Percentiles rank a stretch among this genome's conserved stretches.
phyloP scores from a whole-genome alignment of 2,113 vertebrate genomes.

The Myiopsitta monachus region DNA sequence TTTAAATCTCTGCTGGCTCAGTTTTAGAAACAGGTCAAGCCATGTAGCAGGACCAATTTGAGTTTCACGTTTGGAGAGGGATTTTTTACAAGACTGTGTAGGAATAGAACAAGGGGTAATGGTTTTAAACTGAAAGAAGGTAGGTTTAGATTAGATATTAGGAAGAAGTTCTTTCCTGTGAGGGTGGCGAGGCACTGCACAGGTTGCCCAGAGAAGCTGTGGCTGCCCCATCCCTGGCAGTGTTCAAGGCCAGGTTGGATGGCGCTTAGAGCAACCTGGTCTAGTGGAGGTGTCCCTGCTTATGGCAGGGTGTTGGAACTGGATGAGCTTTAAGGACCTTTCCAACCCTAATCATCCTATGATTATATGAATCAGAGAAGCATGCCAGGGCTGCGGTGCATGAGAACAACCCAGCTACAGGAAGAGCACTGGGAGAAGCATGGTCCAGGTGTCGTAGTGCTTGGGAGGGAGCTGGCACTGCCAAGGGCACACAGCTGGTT shows the following conservation, averaged over 20 bases:
- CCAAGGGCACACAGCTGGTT: rapidly evolving
- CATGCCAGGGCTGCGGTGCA: rapidly evolving
- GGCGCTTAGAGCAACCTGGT: neutral
- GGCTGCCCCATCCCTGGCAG: neutral
- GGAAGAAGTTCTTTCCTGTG: neutral
- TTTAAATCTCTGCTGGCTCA: neutral
- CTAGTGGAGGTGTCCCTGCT: neutral
- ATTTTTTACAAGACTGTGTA: neutral
- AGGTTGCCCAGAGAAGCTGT: neutral
- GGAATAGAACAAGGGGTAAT: neutral
- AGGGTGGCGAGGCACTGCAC: neutral
- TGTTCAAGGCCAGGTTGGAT: neutral
- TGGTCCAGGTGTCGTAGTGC: rapidly evolving
- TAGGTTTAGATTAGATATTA: neutral
- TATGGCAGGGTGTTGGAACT: neutral
- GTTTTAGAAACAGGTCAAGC: neutral
- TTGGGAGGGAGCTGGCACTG: neutral
- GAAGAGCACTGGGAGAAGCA: neutral
- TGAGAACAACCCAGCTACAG: rapidly evolving
- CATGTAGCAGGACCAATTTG: neutral
- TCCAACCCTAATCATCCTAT: neutral
- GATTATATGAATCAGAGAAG: neutral
- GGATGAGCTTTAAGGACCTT: neutral
- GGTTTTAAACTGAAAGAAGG: neutral
- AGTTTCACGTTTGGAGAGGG: neutral